Percentiles rank a stretch among this genome's conserved stretches.
phyloP scores from a whole-genome alignment of 2,888 invertebrate species.

The Drosophila subsilvestris region DNA sequence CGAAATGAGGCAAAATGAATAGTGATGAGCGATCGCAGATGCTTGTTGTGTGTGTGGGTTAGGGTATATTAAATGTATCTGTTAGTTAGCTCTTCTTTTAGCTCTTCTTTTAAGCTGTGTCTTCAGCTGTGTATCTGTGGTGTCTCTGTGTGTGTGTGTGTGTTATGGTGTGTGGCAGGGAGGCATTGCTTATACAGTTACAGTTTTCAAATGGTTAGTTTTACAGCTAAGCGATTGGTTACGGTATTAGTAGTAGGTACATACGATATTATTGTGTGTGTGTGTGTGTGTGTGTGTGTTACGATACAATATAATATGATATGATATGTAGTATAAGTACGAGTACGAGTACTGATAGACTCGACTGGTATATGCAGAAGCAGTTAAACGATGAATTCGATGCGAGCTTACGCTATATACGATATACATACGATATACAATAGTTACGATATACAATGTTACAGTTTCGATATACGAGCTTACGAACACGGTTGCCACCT shows the following conservation, averaged over 20 bases:
- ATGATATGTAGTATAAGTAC: neutral
- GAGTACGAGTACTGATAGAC: neutral
- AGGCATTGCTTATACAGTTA: slow-evolving; percentile 5
- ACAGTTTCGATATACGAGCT: neutral
- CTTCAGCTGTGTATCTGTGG: slow-evolving; percentile 21
- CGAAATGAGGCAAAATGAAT: slow-evolving; percentile 33
- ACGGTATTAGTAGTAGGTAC: slow-evolving; percentile 20
- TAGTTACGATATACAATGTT: slow-evolving; percentile 29
- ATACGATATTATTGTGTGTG: slow-evolving; percentile 20
- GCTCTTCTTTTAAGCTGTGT: slow-evolving; percentile 10
- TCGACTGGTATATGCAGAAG: slow-evolving; percentile 4
- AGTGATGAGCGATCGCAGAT: slow-evolving; percentile 57
- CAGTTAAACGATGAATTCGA: slow-evolving; percentile 5
- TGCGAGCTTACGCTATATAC: slow-evolving; percentile 27
- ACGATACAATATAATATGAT: neutral
- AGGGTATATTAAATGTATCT: neutral
- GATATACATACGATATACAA: slow-evolving; percentile 2
- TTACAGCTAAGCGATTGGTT: slow-evolving; percentile 32
- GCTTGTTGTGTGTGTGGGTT: slow-evolving; percentile 28
- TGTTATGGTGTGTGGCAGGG: neutral
- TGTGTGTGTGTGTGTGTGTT: neutral
- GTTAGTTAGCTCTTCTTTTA: no score
- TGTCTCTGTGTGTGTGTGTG: slow-evolving; percentile 8
- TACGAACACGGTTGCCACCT: neutral
- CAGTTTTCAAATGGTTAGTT: slow-evolving; percentile 1